Percentiles rank a stretch among this genome's conserved stretches.
These are phyloP conservation scores for Axinella damicornis DNA, from an alignment of 37 sponge, comb jelly and placozoan genomes.

Conservation along the genomic window DNA sequence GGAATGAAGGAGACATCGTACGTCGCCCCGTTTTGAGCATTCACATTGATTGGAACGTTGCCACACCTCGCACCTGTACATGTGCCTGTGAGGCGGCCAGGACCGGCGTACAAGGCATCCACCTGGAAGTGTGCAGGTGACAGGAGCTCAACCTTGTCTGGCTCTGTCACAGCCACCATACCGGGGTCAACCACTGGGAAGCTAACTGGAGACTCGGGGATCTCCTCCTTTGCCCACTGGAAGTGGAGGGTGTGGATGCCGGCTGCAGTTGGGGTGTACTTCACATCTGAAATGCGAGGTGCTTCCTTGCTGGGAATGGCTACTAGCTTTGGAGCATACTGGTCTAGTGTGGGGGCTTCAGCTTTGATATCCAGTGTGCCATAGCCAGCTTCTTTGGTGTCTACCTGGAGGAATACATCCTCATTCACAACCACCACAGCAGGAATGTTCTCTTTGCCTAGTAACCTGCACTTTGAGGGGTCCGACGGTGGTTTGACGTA, in stretches of 20 bases:
- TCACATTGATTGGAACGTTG: conserved; percentile 54
- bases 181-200: conserved; percentile 11
- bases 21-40: conserved; percentile 8
- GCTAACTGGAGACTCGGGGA: conserved; percentile 59
- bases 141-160: conserved; percentile 38
- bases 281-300: conserved; percentile 1
- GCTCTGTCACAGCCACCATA: conserved; percentile 28
- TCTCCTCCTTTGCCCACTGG: conserved; percentile 43
- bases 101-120: conserved; percentile 71
- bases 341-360: conserved; percentile 21
- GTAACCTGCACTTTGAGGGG: conserved; percentile 44
- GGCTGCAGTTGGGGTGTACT: conserved; percentile 29
- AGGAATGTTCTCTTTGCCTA: conserved; percentile 34
- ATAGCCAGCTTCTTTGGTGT: conserved; percentile 31
- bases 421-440: conserved; percentile 1
- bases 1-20: conserved; percentile 32
- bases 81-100: conserved; percentile 49
- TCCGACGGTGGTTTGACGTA: conserved; percentile 35
- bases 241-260: conserved; percentile 58
- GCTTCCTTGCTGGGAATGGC: neutral
- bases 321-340: neutral
- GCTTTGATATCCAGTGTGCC: conserved; percentile 38
- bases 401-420: conserved; percentile 20
- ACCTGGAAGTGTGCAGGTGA: conserved; percentile 22
- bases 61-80: conserved; percentile 68